Evolutionary conservation across 2,888 invertebrate species (phyloP).

Genomic region (Prosapia bicincta): DNA sequence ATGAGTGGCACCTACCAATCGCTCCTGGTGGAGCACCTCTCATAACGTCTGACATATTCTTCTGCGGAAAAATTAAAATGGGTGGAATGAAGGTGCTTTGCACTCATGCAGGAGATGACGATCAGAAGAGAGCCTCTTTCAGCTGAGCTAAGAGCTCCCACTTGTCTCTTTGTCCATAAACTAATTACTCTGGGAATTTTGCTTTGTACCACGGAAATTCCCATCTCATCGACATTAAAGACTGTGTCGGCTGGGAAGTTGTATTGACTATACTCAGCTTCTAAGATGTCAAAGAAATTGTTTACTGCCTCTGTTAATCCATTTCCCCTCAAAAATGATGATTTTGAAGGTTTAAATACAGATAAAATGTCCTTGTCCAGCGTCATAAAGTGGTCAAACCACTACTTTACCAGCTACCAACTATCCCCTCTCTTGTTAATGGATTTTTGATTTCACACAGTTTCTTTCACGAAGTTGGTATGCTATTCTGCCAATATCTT

Average conservation of each 20-base stretch:
- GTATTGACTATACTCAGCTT: conserved; percentile 34
- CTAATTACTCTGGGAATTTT: conserved; percentile 40
- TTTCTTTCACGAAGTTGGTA: conserved; percentile 29
- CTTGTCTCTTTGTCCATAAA: conserved; percentile 42
- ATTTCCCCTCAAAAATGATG: conserved; percentile 28
- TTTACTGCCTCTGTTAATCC: conserved; percentile 29
- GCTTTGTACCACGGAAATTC: neutral
- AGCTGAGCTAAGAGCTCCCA: conserved; percentile 42
- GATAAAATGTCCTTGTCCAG: conserved; percentile 28
- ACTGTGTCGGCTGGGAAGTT: conserved; percentile 34
- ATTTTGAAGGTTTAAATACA: conserved; percentile 28
- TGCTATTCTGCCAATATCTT: conserved; percentile 30
- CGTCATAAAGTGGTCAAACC: conserved; percentile 32
- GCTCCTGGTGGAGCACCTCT: conserved; percentile 41
- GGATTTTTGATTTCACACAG: conserved; percentile 32
- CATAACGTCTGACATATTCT: conserved; percentile 41
- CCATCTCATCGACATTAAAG: conserved; percentile 44
- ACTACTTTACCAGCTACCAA: conserved; percentile 25
- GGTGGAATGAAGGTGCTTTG: conserved; percentile 43
- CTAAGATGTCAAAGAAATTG: conserved; percentile 24
- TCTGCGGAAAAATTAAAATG: conserved; percentile 42
- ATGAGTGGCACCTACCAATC: conserved; percentile 39
- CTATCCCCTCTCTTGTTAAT: conserved; percentile 21
- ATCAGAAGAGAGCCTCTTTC: conserved; percentile 43
- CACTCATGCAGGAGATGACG: conserved; percentile 41